Percentiles rank a stretch among this genome's conserved stretches.
These are phyloP conservation scores for Alligator sinensis DNA, from an alignment of 2,113 vertebrate genomes.

Conservation along the genomic window DNA sequence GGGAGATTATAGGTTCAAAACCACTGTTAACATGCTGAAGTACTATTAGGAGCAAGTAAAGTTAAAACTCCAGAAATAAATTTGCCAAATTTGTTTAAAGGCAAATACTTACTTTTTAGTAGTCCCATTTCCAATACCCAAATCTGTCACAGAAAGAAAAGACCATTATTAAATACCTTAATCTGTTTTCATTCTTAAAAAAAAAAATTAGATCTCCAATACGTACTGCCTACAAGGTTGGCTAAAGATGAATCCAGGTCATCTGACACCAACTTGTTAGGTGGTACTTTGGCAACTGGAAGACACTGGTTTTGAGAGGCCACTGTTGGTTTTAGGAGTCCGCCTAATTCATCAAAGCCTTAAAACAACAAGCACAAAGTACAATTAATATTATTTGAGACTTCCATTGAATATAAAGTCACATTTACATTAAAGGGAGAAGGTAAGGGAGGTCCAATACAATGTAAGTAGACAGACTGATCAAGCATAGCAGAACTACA, in stretches of 20 bases:
- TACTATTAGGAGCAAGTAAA: background rate
- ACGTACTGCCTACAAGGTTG: slow-evolving; percentile 97
- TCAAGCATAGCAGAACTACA: background rate
- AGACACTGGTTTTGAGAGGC: slow-evolving; percentile 89
- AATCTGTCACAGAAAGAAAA: slow-evolving; percentile 81
- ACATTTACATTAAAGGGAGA: background rate
- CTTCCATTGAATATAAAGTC: background rate
- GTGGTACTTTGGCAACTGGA: slow-evolving; percentile 83
- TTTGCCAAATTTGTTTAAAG: background rate
- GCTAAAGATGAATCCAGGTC: slow-evolving; percentile 96
- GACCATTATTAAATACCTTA: slow-evolving; percentile 19
- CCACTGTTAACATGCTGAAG: background rate
- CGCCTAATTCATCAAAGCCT: slow-evolving; percentile 93
- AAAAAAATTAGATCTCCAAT: slow-evolving; percentile 5
- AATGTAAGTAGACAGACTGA: background rate
- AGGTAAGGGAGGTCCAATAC: background rate
- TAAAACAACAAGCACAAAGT: slow-evolving; percentile 69
- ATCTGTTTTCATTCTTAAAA: background rate
- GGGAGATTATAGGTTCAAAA: background rate
- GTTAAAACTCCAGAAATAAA: background rate
- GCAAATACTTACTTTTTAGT: slow-evolving; percentile 92
- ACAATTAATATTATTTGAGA: background rate
- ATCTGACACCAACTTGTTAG: slow-evolving; percentile 92
- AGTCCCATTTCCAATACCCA: slow-evolving; percentile 98
- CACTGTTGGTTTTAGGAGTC: slow-evolving; percentile 95